Base-by-base conservation (phyloP, 2,797 vertebrate genomes). In the Trematomus bernacchii region DNA sequence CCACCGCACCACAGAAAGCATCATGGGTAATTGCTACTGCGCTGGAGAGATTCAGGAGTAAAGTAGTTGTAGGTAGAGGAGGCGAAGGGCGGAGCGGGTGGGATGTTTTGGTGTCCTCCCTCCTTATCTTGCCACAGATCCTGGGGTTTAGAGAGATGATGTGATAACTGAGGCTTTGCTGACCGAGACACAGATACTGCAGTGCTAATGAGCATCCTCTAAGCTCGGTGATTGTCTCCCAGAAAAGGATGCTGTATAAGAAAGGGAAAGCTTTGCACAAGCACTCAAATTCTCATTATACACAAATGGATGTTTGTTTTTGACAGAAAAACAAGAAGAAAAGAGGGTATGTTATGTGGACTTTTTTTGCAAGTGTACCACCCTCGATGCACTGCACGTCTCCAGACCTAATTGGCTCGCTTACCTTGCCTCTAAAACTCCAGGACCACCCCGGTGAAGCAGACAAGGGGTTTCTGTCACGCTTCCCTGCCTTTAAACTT, bases 131-230 rank as follows among this genome's bases (percentile, higher is more conserved):
- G 3, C 57, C 71, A 60, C 72, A 73, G 82, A 89, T 87, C 73
- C 71, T 13, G 6, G 51, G 82, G 42, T 85, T 88, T 74, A 86
- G 66, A 84, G 83, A 86, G 89, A 91, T 83, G 82, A 76, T 88
- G 87, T 75, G 89, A 89, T 88, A 85, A 80, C 75, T n/a, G 81
- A 79, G 75, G 74, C 79, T 62, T 44, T 23, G 68, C 42, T 70
- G 66, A 75, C 73, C 55, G 57, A 77, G 83, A 73, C 83, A 54
- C 54, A 54, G 74, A 79, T 67, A 43, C 79, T 73, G 79, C 82
- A 18, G 79, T 51, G 55, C 74, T 89, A 89, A 89, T 89, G 90
- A 91, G 85, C 66, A 43, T 79, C 76, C 67, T 79, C 69, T 77
- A 71, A 85, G 67, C 80, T 70, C 50, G 21, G 54, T 52, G 58